These are phyloP conservation scores for Trichacis sp. DNA, from an alignment of 2,888 invertebrate species.

Conservation along the genomic window DNA sequence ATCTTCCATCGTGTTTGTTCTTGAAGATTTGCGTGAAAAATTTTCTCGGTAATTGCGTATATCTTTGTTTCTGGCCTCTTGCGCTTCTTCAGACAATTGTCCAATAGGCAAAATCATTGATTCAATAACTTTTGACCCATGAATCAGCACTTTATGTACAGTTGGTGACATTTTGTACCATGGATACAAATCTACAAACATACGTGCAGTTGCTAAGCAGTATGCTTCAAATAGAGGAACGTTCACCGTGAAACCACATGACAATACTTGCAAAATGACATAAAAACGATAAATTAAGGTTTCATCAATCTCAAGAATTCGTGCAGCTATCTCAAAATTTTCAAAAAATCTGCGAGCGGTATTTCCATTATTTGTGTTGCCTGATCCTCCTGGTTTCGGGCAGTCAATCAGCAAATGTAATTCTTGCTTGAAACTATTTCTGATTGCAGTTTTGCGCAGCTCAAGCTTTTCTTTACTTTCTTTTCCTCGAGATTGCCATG, in stretches of 20 bases:
- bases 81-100: too few species aligned
- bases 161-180: slow-evolving; percentile 15
- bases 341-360: slow-evolving; percentile 33
- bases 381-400: slow-evolving; percentile 9
- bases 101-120: background rate
- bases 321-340: slow-evolving; percentile 14
- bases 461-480: background rate
- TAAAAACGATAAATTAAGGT: slow-evolving; percentile 22
- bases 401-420: background rate
- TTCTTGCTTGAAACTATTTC: slow-evolving; percentile 9
- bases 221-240: slow-evolving; percentile 9
- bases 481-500: slow-evolving; percentile 20
- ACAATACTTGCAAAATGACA: slow-evolving; percentile 24
- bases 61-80: slow-evolving; percentile 4
- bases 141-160: too few species aligned
- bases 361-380: slow-evolving; percentile 17
- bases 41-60: slow-evolving; percentile 7
- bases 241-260: slow-evolving; percentile 11
- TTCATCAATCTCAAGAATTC: slow-evolving; percentile 23
- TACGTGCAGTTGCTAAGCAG: slow-evolving; percentile 13
- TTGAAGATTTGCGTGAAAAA: slow-evolving; percentile 4
- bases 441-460: slow-evolving; percentile 3
- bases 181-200: slow-evolving; percentile 12
- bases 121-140: slow-evolving; percentile 1
- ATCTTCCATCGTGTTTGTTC: slow-evolving; percentile 12